Evolutionary conservation across 2,113 vertebrate genomes (phyloP), one percentile per base, ranked within the genome.

Genomic region (Petaurus breviceps): DNA sequence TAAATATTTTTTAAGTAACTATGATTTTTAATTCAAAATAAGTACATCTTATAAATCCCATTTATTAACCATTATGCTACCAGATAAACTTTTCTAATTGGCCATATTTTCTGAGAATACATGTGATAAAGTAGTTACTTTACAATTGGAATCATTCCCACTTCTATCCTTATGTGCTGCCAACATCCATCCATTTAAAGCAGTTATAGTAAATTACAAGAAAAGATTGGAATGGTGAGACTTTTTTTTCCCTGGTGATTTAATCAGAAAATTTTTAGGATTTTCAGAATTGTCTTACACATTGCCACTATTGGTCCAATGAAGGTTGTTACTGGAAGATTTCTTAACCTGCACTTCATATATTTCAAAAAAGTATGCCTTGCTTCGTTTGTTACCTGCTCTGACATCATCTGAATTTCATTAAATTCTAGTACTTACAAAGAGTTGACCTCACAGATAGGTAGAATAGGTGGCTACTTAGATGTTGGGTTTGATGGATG

Each of bases 11-110:
- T 93, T 43, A 43, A 84, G 16, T 28, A 84, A n/a, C 61, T n/a
- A 43, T 84, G 68, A 84, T 84, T 84, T 84, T 43, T 94, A 52
- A 95, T 95, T 95, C n/a, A 68, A 93, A 93, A 89, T 96, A 92
- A 89, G 24, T n/a, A 50, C 51, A 50, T 96, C 90, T 97, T 37
- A 46, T 93, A 3, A 31, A n/a, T n/a, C 37, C 28, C 55, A 84
- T 94, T 91, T 68, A 55, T 24, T 89, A 94, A 89, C 11, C 14
- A 46, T 50, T 46, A 0, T 50, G n/a, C 46, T 90, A 89, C 28
- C 16, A 91, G 55, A 90, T 94, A 90, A 89, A 1, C 51, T 92
- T 93, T 94, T 95, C 68, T 93, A 31, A 43, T 12, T 51, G 50
- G 92, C 52, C 25, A 46, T 31, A 8, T 28, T 9, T 93, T 25